Percentiles rank a stretch among this genome's conserved stretches.
Conservation (phyloP, 2,797 vertebrate genomes). For the Rhinichthys osculus region DNA sequence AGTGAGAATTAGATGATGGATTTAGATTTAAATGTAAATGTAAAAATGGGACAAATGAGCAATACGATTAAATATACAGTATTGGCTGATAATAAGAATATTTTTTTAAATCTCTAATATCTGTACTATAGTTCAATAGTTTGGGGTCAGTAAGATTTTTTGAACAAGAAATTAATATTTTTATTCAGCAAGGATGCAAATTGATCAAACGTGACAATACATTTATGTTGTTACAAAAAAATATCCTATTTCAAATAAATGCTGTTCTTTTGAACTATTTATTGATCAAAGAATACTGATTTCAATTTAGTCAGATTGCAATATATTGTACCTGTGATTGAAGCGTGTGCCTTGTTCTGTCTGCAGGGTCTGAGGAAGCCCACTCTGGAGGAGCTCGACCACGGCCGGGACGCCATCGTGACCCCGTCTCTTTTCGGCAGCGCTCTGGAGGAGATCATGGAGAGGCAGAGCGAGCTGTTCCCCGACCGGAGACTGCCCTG, state of each 20-base stretch:
- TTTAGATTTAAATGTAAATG: not conserved
- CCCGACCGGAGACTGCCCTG: constrained; percentile 78
- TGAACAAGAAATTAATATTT: not conserved
- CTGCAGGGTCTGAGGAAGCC: constrained; percentile 81
- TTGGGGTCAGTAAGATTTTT: not conserved
- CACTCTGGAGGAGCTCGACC: constrained; percentile 78
- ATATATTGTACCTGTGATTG: not conserved
- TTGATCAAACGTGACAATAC: not conserved
- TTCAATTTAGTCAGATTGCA: not conserved
- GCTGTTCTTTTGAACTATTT: too few relatives aligned
- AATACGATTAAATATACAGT: not conserved
- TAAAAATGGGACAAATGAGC: not conserved
- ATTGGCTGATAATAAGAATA: too few relatives aligned
- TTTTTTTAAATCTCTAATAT: not conserved
- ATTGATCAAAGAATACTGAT: not conserved
- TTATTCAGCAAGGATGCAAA: not conserved
- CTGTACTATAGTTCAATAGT: not conserved
- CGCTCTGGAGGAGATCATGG: constrained; percentile 84
- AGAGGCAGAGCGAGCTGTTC: constrained; percentile 77
- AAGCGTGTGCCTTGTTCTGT: not conserved
- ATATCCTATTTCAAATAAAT: too few relatives aligned
- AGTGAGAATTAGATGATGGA: not conserved
- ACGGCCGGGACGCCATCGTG: constrained; percentile 79
- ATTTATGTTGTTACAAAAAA: not conserved
- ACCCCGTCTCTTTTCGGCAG: constrained; percentile 83